phyloP scores from a whole-genome alignment of 2,113 vertebrate genomes.

The Acinonyx jubatus region DNA sequence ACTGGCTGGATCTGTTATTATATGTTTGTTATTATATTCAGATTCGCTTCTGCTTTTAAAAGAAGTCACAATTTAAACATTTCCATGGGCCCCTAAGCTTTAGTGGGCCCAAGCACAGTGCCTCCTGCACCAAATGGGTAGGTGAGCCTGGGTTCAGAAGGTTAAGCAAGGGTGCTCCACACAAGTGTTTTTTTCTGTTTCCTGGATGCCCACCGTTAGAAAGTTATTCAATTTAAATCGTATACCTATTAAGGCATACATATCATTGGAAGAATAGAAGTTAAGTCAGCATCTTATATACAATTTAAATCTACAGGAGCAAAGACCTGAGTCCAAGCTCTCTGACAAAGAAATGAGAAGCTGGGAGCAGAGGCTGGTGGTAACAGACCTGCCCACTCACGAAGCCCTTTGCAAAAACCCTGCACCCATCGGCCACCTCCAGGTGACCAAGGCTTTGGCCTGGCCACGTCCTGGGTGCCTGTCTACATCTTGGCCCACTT shows the following conservation, averaged over 20 bases:
- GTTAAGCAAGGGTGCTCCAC: neutral
- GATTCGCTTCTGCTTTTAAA: neutral
- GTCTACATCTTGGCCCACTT: neutral
- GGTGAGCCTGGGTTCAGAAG: fast-evolving
- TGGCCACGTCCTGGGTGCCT: fast-evolving
- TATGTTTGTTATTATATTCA: neutral
- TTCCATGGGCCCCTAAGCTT: neutral
- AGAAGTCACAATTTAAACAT: neutral
- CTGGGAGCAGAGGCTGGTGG: neutral
- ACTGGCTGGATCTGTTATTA: neutral
- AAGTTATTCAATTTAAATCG: neutral
- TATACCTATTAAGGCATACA: neutral
- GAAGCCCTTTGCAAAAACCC: neutral
- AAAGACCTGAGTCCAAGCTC: fast-evolving
- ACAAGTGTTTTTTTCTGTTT: neutral
- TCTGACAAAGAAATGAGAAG: neutral
- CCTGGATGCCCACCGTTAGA: neutral
- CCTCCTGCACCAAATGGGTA: neutral
- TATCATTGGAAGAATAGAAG: neutral
- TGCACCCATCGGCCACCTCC: fast-evolving
- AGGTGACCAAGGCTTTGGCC: no score
- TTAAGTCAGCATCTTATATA: neutral
- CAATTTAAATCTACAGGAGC: neutral
- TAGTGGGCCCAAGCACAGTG: fast-evolving
- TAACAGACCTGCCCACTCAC: fast-evolving